Conservation (phyloP, 2,113 vertebrate species). For the Boulengeromyrus knoepffleri region DNA sequence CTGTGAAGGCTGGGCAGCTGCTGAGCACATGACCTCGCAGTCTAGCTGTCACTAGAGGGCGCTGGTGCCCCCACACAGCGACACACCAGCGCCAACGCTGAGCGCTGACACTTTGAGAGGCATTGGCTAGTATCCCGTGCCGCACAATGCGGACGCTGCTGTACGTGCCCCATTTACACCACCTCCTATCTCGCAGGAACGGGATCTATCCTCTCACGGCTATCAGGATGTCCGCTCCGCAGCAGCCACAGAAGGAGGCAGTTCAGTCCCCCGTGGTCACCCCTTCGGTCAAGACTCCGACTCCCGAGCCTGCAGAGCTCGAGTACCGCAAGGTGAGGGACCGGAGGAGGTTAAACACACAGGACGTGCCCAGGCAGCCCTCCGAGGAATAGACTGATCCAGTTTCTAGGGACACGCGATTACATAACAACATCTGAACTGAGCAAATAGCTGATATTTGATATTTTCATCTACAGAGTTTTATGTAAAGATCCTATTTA, state of each 20-base stretch:
- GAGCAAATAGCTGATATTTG: neutral
- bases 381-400: neutral
- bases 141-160: neutral
- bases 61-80: neutral
- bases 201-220: slow-evolving; percentile 94
- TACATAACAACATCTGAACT: neutral
- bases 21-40: neutral
- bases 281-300: slow-evolving; percentile 89
- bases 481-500: neutral
- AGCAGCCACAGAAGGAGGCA: slow-evolving; percentile 90
- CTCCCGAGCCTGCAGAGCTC: slow-evolving; percentile 89
- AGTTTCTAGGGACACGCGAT: neutral
- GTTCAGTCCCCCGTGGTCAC: slow-evolving; percentile 91
- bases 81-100: neutral
- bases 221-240: slow-evolving; percentile 83
- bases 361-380: neutral
- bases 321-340: slow-evolving; percentile 87
- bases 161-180: neutral
- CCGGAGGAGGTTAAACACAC: neutral
- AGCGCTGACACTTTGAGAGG: neutral
- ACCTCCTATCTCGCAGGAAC: slow-evolving; percentile 60
- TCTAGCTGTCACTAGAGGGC: slow-evolving; percentile 4
- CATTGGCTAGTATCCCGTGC: neutral
- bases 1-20: neutral
- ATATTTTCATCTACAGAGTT: neutral